Evolutionary conservation across 2,113 vertebrate genomes (phyloP).

Genomic region (Paracanthobrama guichenoti): DNA sequence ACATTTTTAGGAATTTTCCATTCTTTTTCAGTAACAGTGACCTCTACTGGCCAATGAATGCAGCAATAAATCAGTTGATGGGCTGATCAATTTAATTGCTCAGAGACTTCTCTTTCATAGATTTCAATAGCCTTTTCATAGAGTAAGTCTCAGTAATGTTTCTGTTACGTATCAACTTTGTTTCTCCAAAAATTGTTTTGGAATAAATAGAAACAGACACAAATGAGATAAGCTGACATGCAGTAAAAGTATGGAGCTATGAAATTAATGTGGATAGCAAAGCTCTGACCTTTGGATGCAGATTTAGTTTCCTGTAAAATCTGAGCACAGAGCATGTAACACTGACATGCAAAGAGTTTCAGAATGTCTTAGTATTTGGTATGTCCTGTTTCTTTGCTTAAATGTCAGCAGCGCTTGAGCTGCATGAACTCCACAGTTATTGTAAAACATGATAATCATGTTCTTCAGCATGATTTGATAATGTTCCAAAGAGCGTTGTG

Average conservation of each 20-base stretch:
- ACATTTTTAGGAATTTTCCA: neutral
- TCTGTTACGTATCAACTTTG: neutral
- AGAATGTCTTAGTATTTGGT: neutral
- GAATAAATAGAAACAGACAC: neutral
- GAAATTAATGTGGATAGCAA: neutral
- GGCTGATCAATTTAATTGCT: neutral
- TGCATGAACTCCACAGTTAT: too few relatives aligned
- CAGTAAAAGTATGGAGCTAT: neutral
- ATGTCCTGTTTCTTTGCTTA: neutral
- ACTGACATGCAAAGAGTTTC: neutral
- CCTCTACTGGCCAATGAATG: constrained; percentile 21
- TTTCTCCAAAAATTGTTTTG: neutral
- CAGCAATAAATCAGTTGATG: neutral
- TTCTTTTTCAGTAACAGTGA: constrained; percentile 9
- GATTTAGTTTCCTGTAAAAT: neutral
- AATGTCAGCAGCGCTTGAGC: neutral
- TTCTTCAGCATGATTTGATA: neutral
- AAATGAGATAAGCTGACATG: neutral
- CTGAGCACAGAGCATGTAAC: neutral
- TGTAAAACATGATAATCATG: neutral
- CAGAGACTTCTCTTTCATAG: neutral
- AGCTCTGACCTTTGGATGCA: neutral
- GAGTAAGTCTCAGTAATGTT: neutral
- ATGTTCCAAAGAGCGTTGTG: neutral
- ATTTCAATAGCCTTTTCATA: neutral